Conservation (phyloP, 2,888 invertebrate species). For the Andrena dorsata region DNA sequence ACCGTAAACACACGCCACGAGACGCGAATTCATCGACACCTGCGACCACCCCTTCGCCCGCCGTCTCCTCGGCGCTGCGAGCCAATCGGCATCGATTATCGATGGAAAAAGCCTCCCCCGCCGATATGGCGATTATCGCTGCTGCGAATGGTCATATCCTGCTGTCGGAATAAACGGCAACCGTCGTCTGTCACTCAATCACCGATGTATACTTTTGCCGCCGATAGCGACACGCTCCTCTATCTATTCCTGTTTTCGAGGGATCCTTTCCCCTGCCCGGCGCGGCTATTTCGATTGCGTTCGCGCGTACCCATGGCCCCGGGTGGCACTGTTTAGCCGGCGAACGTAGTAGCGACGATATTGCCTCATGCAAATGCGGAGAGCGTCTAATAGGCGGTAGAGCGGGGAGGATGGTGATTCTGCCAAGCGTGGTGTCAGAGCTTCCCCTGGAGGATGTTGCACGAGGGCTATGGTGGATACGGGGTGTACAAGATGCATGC, state of each 20-base stretch:
- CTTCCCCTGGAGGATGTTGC: not conserved
- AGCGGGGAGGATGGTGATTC: not conserved
- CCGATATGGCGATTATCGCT: constrained; percentile 37
- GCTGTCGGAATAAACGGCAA: constrained; percentile 41
- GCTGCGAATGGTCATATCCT: constrained; percentile 42
- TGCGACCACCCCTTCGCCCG: not conserved
- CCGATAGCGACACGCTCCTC: constrained; percentile 36
- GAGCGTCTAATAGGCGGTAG: not conserved
- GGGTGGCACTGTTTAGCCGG: not conserved
- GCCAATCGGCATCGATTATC: constrained; percentile 51
- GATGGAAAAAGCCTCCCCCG: constrained; percentile 29
- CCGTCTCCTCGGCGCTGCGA: not conserved
- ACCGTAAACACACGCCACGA: constrained; percentile 6
- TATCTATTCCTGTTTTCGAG: constrained; percentile 1
- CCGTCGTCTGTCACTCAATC: constrained; percentile 52
- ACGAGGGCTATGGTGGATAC: not conserved
- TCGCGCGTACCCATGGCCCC: not conserved
- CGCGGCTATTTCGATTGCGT: not conserved
- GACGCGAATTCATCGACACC: constrained; percentile 30
- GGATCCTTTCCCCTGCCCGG: constrained; percentile 13
- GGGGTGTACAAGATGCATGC: not conserved
- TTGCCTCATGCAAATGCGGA: not conserved
- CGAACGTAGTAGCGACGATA: not conserved
- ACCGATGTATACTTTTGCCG: constrained; percentile 40
- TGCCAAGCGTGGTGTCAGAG: not conserved